These are phyloP conservation scores for Poeciliopsis gracilis DNA, from an alignment of 2,797 vertebrate species.

Conservation along the genomic window DNA sequence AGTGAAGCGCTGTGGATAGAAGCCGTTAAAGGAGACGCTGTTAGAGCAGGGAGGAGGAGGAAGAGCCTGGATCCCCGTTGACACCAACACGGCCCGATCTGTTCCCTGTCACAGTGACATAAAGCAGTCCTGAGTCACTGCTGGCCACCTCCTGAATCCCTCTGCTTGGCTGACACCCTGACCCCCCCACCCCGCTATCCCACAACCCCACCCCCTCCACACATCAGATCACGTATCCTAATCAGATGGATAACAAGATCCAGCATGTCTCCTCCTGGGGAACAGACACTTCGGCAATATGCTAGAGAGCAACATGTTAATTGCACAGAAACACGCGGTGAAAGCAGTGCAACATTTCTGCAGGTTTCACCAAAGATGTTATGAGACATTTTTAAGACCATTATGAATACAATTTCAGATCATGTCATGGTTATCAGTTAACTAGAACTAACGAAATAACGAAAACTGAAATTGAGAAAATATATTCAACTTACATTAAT, in stretches of 20 bases:
- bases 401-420: no score
- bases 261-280: conserved; percentile 54
- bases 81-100: conserved; percentile 71
- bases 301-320: conserved; percentile 25
- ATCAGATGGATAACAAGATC: conserved; percentile 63
- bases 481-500: no score
- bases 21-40: conserved; percentile 43
- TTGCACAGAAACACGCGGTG: conserved; percentile 8
- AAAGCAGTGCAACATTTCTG: not conserved
- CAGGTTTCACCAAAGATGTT: not conserved
- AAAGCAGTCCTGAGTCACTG: conserved; percentile 63
- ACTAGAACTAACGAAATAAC: no score
- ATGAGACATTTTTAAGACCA: no score
- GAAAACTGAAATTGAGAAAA: no score
- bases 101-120: conserved; percentile 78
- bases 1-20: conserved; percentile 31
- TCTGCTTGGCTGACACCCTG: conserved; percentile 38
- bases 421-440: no score
- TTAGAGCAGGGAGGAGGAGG: conserved; percentile 19
- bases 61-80: conserved; percentile 62
- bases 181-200: conserved; percentile 12
- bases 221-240: conserved; percentile 60
- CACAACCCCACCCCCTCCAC: conserved; percentile 18
- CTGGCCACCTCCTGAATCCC: conserved; percentile 50
- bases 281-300: conserved; percentile 34